Evolutionary conservation across 2,888 invertebrate species (phyloP).

Genomic region (Hecatera dysodea): DNA sequence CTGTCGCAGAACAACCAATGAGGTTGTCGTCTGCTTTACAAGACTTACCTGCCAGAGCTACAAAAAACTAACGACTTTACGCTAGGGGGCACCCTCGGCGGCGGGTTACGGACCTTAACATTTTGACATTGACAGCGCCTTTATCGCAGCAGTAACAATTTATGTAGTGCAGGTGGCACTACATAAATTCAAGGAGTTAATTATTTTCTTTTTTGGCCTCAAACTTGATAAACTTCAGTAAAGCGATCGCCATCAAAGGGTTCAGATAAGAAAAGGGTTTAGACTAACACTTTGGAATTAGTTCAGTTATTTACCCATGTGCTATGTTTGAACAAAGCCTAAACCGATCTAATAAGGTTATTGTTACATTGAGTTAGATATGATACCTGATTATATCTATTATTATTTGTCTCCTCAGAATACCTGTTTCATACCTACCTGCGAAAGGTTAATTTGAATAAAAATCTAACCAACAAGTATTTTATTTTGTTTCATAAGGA

Average conservation of each 20-base stretch:
- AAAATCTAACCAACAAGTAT: background rate
- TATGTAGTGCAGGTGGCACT: too few relatives aligned
- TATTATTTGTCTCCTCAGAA: background rate
- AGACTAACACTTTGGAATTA: constrained; percentile 28
- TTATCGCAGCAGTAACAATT: too few relatives aligned
- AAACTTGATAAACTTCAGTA: constrained; percentile 7
- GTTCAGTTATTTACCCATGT: constrained; percentile 25
- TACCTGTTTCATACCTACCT: background rate
- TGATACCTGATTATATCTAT: background rate
- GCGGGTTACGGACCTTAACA: too few relatives aligned
- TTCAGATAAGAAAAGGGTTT: constrained; percentile 26
- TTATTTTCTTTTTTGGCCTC: background rate
- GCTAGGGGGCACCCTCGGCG: too few relatives aligned
- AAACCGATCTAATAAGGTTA: constrained; percentile 10
- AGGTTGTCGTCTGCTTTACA: too few relatives aligned
- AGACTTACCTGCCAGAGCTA: too few relatives aligned
- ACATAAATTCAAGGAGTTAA: too few relatives aligned
- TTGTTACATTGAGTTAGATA: constrained; percentile 8
- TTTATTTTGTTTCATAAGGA: constrained; percentile 1
- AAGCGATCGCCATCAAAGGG: constrained; percentile 33
- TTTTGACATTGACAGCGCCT: too few relatives aligned
- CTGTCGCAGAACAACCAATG: too few relatives aligned
- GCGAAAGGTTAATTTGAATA: background rate
- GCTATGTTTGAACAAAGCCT: constrained; percentile 18
- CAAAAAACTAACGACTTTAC: too few relatives aligned